These are phyloP conservation scores for Syritta pipiens DNA, from an alignment of 2,888 invertebrate species.

Conservation along the genomic window DNA sequence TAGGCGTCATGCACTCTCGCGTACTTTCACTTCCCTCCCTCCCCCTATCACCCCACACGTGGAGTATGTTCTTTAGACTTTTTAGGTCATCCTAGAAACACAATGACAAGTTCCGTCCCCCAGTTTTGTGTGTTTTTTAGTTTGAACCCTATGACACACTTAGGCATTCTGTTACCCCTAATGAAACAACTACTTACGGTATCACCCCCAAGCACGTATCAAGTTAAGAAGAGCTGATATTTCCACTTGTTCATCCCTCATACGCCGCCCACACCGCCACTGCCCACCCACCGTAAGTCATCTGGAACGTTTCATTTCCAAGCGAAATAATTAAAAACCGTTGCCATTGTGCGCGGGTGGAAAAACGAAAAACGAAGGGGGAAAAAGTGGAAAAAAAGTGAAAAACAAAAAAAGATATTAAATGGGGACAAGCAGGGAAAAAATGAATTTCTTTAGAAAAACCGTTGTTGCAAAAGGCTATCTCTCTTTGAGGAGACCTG, in stretches of 20 bases:
- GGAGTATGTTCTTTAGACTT: constrained; percentile 17
- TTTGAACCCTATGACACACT: constrained; percentile 57
- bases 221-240: constrained; percentile 40
- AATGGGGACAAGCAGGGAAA: constrained; percentile 11
- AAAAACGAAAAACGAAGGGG: too few relatives aligned
- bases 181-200: constrained; percentile 56
- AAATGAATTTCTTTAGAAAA: constrained; percentile 18
- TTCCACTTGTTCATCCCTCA: constrained; percentile 12
- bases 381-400: too few relatives aligned
- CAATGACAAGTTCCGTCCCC: constrained; percentile 28
- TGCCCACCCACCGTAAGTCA: too few relatives aligned
- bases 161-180: constrained; percentile 48
- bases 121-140: constrained; percentile 37
- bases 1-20: too few relatives aligned
- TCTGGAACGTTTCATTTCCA: constrained; percentile 4
- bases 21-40: too few relatives aligned
- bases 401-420: too few relatives aligned
- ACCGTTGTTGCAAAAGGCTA: constrained; percentile 13
- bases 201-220: constrained; percentile 56
- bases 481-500: constrained; percentile 19
- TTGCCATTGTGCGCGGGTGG: constrained; percentile 23
- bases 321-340: constrained; percentile 45
- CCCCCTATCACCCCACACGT: too few relatives aligned
- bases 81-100: constrained; percentile 57
- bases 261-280: too few relatives aligned